Evolutionary conservation across 2,797 vertebrate species (phyloP).

Genomic region (Malurus leucopterus): DNA sequence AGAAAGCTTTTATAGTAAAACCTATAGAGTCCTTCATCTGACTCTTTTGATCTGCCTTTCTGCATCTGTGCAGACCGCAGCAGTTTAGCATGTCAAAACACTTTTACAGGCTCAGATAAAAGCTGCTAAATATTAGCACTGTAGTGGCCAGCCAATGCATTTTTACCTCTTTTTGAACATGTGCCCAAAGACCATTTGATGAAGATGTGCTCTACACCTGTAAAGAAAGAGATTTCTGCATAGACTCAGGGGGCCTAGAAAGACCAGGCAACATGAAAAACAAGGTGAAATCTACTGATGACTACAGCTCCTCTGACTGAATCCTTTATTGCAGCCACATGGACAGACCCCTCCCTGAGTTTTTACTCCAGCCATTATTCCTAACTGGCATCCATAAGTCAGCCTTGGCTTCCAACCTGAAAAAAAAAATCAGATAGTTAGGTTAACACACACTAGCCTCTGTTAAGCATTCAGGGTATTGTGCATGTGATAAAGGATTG

Average conservation of each 20-base stretch:
- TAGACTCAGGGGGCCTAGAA: background rate
- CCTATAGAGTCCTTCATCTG: background rate
- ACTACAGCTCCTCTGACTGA: background rate
- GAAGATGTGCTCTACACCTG: background rate
- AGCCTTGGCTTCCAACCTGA: conserved; percentile 28
- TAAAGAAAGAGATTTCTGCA: background rate
- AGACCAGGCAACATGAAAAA: conserved; percentile 5
- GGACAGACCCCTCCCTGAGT: background rate
- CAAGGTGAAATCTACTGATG: background rate
- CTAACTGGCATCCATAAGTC: conserved; percentile 20
- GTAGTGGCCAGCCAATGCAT: background rate
- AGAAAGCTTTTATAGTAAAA: background rate
- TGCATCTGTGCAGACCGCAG: background rate
- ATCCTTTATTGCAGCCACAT: background rate
- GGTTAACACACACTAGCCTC: conserved; percentile 13
- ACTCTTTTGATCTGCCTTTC: background rate
- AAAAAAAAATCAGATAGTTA: background rate
- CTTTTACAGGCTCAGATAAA: conserved; percentile 11
- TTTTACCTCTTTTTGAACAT: background rate
- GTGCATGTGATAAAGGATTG: conserved; percentile 34
- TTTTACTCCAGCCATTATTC: conserved; percentile 19
- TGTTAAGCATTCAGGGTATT: conserved; percentile 8
- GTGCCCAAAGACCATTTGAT: background rate
- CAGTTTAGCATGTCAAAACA: background rate
- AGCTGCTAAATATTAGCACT: background rate